phyloP scores from a whole-genome alignment of 92 coral and sea anemone species.

The Siderastrea radians region DNA sequence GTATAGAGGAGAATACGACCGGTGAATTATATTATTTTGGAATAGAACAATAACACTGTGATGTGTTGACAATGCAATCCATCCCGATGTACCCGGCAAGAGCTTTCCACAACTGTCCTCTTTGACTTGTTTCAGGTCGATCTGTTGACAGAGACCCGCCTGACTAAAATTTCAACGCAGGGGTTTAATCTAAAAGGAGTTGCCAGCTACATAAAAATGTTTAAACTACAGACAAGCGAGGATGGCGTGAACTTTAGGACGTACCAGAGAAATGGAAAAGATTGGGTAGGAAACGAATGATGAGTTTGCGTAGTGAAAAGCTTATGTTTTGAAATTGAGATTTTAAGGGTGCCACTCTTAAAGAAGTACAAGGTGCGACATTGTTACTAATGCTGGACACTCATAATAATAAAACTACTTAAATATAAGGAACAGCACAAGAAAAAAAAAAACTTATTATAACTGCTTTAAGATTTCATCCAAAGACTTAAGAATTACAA shows the following conservation, averaged over 20 bases:
- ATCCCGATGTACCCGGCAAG: not conserved
- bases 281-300: conserved; percentile 57
- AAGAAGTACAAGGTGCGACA: too few relatives aligned
- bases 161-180: conserved; percentile 71
- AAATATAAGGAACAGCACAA: too few relatives aligned
- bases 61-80: not conserved
- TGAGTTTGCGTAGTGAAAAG: not conserved
- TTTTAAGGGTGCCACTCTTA: too few relatives aligned
- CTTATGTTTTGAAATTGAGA: too few relatives aligned
- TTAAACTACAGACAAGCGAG: conserved; percentile 61
- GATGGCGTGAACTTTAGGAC: conserved; percentile 65
- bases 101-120: not conserved
- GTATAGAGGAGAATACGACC: too few relatives aligned
- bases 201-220: conserved; percentile 63
- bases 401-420: too few relatives aligned
- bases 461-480: too few relatives aligned
- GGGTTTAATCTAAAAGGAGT: conserved; percentile 63
- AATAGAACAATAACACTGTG: too few relatives aligned
- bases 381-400: too few relatives aligned
- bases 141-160: conserved; percentile 58
- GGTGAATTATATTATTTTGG: too few relatives aligned
- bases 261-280: conserved; percentile 66
- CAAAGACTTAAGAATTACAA: too few relatives aligned
- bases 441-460: too few relatives aligned
- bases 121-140: conserved; percentile 66